Conservation (phyloP, 2,888 invertebrate species). For the Julus scandinavius region DNA sequence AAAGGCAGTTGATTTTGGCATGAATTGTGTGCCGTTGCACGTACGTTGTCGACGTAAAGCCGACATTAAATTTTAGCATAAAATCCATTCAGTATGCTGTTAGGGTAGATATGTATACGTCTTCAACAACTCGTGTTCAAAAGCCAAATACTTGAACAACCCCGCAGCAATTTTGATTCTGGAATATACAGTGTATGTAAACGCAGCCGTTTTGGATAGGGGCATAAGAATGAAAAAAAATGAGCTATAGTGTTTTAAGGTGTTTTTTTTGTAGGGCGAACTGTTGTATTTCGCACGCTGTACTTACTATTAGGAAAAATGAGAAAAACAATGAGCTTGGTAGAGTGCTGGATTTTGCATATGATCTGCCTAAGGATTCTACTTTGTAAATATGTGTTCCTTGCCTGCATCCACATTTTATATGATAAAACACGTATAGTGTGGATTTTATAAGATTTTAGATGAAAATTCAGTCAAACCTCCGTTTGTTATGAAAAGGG, state of each 20-base stretch:
- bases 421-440: constrained; percentile 37
- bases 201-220: constrained; percentile 5
- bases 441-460: constrained; percentile 5
- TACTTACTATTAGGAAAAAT: constrained; percentile 41
- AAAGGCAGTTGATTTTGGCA: not conserved
- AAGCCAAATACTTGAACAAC: constrained; percentile 36
- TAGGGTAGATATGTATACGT: constrained; percentile 28
- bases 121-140: constrained; percentile 25
- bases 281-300: not conserved
- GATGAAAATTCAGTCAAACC: constrained; percentile 14
- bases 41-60: constrained; percentile 19
- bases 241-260: constrained; percentile 17
- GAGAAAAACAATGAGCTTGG: constrained; percentile 44
- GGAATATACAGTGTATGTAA: not conserved
- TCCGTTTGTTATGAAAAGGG: not conserved
- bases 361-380: constrained; percentile 34
- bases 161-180: constrained; percentile 28
- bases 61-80: constrained; percentile 40
- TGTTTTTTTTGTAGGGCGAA: not conserved
- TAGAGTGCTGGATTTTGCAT: constrained; percentile 29
- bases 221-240: not conserved
- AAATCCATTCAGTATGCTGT: constrained; percentile 43
- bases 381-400: constrained; percentile 1
- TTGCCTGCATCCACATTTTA: constrained; percentile 11
- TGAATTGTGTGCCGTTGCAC: constrained; percentile 39